These are phyloP conservation scores for Styela plicata DNA, from an alignment of 23 tunicate species.

Conservation along the genomic window DNA sequence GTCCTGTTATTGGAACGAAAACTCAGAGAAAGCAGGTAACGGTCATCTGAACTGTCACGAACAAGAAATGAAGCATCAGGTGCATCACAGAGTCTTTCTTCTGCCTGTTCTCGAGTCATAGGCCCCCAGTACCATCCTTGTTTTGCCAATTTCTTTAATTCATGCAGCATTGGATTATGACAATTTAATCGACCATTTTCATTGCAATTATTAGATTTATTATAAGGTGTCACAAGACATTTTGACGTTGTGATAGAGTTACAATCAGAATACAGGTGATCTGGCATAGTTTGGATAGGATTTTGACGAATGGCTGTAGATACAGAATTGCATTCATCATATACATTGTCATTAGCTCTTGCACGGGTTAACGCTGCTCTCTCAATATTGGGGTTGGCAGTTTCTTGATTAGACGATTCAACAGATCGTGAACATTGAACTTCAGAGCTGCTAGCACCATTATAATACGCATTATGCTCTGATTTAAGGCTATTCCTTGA, in stretches of 20 bases:
- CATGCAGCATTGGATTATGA: neutral
- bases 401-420: too few species aligned
- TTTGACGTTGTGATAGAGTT: neutral
- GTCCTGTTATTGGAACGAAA: conserved; percentile 79
- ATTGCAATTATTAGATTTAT: neutral
- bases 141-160: conserved; percentile 23
- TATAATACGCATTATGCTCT: too few species aligned
- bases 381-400: too few species aligned
- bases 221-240: neutral
- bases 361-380: too few species aligned
- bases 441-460: too few species aligned
- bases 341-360: neutral
- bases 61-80: conserved; percentile 85
- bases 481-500: too few species aligned
- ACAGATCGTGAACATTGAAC: too few species aligned
- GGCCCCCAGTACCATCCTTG: conserved; percentile 99
- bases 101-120: conserved; percentile 68
- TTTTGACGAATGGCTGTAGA: neutral
- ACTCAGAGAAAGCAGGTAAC: conserved; percentile 77
- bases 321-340: neutral
- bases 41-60: conserved; percentile 86
- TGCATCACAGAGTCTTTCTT: conserved; percentile 41
- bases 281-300: neutral
- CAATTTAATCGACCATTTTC: too few species aligned
- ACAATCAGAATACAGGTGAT: conserved; percentile 1